phyloP scores from a whole-genome alignment of 2,888 invertebrate genomes.

The Plagodis dolabraria region DNA sequence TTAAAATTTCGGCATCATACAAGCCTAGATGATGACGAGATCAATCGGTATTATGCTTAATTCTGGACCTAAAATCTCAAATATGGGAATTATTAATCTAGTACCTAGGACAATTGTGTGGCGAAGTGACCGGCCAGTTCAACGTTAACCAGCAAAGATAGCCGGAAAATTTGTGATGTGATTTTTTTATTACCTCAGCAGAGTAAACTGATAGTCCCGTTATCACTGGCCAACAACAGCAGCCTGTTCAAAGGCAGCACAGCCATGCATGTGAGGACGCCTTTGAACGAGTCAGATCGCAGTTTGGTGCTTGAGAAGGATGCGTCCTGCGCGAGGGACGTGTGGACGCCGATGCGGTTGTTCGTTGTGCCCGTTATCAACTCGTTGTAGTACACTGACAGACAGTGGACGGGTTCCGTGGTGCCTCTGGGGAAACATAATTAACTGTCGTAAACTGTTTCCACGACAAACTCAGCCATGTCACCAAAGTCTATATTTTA shows the following conservation, averaged over 20 bases:
- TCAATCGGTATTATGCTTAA: too few species aligned
- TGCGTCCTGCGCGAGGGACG: conserved; percentile 88
- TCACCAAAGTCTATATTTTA: too few species aligned
- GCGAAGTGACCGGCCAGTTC: too few species aligned
- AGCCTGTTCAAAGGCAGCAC: conserved; percentile 95
- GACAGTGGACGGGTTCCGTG: conserved; percentile 96
- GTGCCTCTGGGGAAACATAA: conserved; percentile 87
- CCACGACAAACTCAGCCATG: too few species aligned
- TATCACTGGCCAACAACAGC: conserved; percentile 95
- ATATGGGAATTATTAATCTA: too few species aligned
- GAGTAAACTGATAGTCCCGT: conserved; percentile 92
- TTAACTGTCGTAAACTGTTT: too few species aligned
- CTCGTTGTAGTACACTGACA: conserved; percentile 91
- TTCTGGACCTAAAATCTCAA: too few species aligned
- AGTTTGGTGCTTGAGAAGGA: conserved; percentile 93
- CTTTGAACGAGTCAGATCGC: conserved; percentile 95
- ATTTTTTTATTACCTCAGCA: conserved; percentile 82
- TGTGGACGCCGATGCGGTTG: conserved; percentile 95
- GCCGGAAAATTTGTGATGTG: too few species aligned
- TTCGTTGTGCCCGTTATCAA: conserved; percentile 96
- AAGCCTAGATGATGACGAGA: too few species aligned
- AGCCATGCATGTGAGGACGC: conserved; percentile 95
- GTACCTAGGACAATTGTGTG: too few species aligned
- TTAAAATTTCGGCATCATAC: too few species aligned
- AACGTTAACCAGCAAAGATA: too few species aligned